Conservation (phyloP, 2,113 vertebrate species). For the Phalacrocorax carbo region DNA sequence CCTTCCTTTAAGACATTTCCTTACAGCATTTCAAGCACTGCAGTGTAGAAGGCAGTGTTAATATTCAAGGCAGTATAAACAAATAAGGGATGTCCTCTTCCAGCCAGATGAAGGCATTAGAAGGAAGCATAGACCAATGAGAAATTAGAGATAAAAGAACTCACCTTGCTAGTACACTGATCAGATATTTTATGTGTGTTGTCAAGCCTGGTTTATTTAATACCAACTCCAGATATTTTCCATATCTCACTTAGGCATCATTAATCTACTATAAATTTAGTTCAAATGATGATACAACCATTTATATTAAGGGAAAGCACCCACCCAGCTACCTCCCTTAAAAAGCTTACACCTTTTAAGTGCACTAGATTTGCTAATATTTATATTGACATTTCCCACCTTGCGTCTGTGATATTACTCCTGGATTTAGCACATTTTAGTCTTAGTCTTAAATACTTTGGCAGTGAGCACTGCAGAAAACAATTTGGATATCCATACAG, state of each 20-base stretch:
- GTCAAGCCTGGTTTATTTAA: background rate
- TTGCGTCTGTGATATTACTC: background rate
- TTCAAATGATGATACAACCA: background rate
- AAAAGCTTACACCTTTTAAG: background rate
- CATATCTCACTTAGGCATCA: background rate
- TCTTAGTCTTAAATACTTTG: background rate
- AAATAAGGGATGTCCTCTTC: background rate
- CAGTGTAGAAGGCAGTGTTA: background rate
- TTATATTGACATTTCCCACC: background rate
- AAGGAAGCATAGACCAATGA: background rate
- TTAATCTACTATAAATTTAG: conserved; percentile 10
- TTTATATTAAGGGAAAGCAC: background rate
- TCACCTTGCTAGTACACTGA: background rate
- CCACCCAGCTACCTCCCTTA: background rate
- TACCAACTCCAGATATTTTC: background rate
- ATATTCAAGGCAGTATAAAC: background rate
- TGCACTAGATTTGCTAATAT: background rate
- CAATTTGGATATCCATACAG: background rate
- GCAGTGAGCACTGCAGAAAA: background rate
- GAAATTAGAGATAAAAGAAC: background rate
- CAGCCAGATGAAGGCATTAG: background rate
- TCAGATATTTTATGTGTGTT: background rate
- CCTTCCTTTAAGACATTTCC: background rate
- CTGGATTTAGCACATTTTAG: background rate
- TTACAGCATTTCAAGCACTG: background rate